Base-by-base conservation (phyloP, 2,113 vertebrate genomes). In the Plectropomus leopardus region DNA sequence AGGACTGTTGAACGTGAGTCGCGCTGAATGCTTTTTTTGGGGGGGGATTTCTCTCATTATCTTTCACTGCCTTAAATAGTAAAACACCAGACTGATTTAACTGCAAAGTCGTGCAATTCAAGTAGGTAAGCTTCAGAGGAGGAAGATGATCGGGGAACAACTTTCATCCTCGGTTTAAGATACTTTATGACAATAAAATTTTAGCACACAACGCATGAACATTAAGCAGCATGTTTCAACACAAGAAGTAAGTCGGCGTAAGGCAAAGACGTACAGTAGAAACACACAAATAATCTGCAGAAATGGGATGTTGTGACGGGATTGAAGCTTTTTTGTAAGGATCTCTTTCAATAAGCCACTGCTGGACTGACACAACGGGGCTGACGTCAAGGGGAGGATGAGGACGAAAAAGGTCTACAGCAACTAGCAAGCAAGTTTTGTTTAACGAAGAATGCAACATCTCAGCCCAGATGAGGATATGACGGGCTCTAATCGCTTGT, bases 151-250 rank as follows among this genome's bases (percentile, higher is more conserved):
- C 14, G 5, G 45, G 80, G 66, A 36, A 80, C 79, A 84, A 9
- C n/a, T 59, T 78, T 77, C 86, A 72, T 89, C 77, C 67, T 85
- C 75, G 9, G 21, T 61, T 68, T 30, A 61, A 88, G 88, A 88
- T 83, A 66, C 76, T 65, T 76, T 74, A 68, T 66, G 21, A 87
- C 72, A 69, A 82, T 70, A 84, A 81, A 84, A 57, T 42, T 47
- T 80, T 28, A 89, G 78, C 80, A 84, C 67, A 82, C 44, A 51
- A 86, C 7, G 72, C 61, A 42, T 73, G 68, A 84, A 82, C 57
- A 54, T 69, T 57, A 85, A 86, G 87, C 92, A 91, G 92, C 93
- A 80, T 88, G 84, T 89, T 73, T 26, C 80, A 88, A 90, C 54
- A 83, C 76, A 76, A 86, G 36, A 78, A 61, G 55, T 66, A 48